Evolutionary conservation across 2,113 vertebrate species (phyloP).

Genomic region (Coryphaenoides rupestris): DNA sequence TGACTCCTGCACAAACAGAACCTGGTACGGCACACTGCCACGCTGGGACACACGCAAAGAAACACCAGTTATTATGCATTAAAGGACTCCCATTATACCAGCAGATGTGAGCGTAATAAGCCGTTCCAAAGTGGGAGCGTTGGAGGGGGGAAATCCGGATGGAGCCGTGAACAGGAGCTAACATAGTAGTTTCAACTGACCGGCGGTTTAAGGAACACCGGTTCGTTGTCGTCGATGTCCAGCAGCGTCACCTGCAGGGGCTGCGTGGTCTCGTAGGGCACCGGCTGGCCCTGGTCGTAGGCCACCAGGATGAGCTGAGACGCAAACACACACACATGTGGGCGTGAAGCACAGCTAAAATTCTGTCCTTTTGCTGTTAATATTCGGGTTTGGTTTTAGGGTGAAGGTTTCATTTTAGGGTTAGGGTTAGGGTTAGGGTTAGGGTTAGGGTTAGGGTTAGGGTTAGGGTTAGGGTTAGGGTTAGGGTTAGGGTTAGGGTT

Average conservation of each 20-base stretch:
- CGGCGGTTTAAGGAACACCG: slow-evolving; percentile 87
- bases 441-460: too few relatives aligned
- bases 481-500: too few relatives aligned
- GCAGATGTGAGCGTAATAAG: too few relatives aligned
- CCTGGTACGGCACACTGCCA: slow-evolving; percentile 84
- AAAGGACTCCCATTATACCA: neutral
- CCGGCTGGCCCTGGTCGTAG: slow-evolving; percentile 89
- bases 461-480: too few relatives aligned
- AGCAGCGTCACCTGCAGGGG: slow-evolving; percentile 87
- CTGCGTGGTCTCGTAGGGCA: slow-evolving; percentile 94
- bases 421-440: too few relatives aligned
- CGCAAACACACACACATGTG: slow-evolving; percentile 2
- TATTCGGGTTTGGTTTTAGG: too few relatives aligned
- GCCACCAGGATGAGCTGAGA: slow-evolving; percentile 91
- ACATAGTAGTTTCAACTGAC: slow-evolving; percentile 75
- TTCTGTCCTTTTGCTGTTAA: too few relatives aligned
- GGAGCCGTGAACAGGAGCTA: neutral
- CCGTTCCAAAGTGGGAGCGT: too few relatives aligned
- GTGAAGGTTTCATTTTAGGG: too few relatives aligned
- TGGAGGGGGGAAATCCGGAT: too few relatives aligned
- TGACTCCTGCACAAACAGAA: slow-evolving; percentile 79
- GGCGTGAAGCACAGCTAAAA: too few relatives aligned
- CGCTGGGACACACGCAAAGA: slow-evolving; percentile 66
- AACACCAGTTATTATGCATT: neutral
- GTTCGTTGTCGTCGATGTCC: slow-evolving; percentile 97